These are phyloP conservation scores for Luffia ferchaultella DNA, from an alignment of 2,888 invertebrate species.

Conservation along the genomic window DNA sequence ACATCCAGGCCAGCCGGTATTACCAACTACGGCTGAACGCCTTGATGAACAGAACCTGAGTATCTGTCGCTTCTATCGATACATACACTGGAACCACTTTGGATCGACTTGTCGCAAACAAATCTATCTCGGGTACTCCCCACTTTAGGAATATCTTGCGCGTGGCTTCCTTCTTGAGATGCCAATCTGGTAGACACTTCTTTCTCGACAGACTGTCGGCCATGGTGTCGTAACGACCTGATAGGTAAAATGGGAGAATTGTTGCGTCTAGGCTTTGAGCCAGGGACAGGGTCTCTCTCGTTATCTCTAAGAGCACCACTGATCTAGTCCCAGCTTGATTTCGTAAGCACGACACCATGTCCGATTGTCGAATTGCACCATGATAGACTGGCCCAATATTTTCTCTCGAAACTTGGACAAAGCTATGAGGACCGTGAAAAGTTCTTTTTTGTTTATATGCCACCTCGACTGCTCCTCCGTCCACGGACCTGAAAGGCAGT, in stretches of 20 bases:
- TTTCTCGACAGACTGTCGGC: constrained; percentile 8
- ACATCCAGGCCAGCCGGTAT: constrained; percentile 19
- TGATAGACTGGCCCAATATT: constrained; percentile 3
- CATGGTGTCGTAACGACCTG: constrained; percentile 8
- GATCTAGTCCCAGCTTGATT: constrained; percentile 25
- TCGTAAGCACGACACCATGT: constrained; percentile 16
- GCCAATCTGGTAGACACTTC: constrained; percentile 6
- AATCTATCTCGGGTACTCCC: constrained; percentile 5
- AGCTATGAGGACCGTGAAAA: constrained; percentile 14
- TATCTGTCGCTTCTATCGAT: neutral
- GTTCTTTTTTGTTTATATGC: constrained; percentile 18
- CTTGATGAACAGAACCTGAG: constrained; percentile 9
- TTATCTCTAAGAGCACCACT: constrained; percentile 5
- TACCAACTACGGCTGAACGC: constrained; percentile 20
- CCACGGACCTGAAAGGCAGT: constrained; percentile 15
- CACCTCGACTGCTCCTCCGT: constrained; percentile 8
- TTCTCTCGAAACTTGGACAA: neutral
- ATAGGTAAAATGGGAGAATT: constrained; percentile 5
- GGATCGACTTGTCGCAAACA: constrained; percentile 2
- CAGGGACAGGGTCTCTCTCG: no score
- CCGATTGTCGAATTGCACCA: constrained; percentile 21
- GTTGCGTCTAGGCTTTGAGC: no score
- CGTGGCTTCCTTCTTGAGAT: neutral
- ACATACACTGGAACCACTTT: neutral
- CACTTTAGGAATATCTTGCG: constrained; percentile 1